phyloP scores from a whole-genome alignment of 2,888 invertebrate species.

The Sylvicola cinctus region DNA sequence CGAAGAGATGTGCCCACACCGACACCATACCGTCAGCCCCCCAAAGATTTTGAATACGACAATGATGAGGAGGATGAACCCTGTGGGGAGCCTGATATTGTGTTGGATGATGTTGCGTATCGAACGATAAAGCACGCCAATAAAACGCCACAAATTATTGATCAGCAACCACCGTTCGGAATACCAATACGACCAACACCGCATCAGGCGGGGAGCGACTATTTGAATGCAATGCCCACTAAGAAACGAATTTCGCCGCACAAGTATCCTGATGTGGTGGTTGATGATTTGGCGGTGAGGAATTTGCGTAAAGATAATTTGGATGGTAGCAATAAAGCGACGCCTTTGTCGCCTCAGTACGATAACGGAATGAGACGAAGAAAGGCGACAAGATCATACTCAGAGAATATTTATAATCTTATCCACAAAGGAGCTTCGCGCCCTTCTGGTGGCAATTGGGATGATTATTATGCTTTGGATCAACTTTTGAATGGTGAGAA shows the following conservation, averaged over 20 bases:
- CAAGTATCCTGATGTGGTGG: constrained; percentile 48
- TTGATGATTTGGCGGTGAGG: constrained; percentile 74
- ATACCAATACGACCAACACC: constrained; percentile 72
- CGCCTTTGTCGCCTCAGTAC: constrained; percentile 16
- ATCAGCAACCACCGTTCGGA: constrained; percentile 78
- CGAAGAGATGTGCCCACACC: constrained; percentile 34
- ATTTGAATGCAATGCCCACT: constrained; percentile 55
- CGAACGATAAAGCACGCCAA: constrained; percentile 62
- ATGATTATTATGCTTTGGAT: constrained; percentile 32
- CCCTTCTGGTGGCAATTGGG: constrained; percentile 27
- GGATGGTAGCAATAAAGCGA: constrained; percentile 21
- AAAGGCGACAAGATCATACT: constrained; percentile 52
- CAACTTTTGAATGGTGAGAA: constrained; percentile 10
- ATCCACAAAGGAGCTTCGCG: constrained; percentile 38
- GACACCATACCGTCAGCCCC: constrained; percentile 31
- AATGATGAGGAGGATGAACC: constrained; percentile 30
- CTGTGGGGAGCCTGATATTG: constrained; percentile 57
- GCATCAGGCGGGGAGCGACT: constrained; percentile 62
- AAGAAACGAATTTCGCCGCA: constrained; percentile 21
- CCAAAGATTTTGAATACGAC: constrained; percentile 31
- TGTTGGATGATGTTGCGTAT: constrained; percentile 66
- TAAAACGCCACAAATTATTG: constrained; percentile 43
- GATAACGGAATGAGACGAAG: constrained; percentile 46
- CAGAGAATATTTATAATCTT: constrained; percentile 63
- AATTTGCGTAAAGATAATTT: constrained; percentile 58